phyloP scores from a whole-genome alignment of 2,113 vertebrate genomes.

The Oostethus manadensis region DNA sequence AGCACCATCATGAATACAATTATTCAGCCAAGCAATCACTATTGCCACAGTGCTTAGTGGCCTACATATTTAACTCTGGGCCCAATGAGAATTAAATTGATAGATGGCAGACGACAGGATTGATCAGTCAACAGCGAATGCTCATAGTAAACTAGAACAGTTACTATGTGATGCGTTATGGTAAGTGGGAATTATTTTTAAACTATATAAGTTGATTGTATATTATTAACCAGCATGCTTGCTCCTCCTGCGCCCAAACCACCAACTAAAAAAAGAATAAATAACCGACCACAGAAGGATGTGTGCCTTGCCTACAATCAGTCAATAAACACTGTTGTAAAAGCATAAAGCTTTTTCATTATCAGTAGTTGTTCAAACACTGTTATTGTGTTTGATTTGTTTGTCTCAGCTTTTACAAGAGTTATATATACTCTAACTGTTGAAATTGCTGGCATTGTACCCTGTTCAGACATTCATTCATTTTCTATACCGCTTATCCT shows the following conservation, averaged over 20 bases:
- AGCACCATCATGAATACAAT: conserved; percentile 52
- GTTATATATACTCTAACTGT: neutral
- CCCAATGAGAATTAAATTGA: conserved; percentile 53
- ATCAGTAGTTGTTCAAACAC: conserved; percentile 22
- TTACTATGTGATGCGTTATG: neutral
- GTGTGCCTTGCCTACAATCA: conserved; percentile 5
- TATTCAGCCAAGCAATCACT: conserved; percentile 56
- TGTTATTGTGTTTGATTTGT: conserved; percentile 12
- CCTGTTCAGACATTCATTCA: neutral
- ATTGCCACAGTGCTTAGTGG: conserved; percentile 55
- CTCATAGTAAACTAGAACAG: conserved; percentile 29
- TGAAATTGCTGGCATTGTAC: conserved; percentile 11
- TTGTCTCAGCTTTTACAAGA: conserved; percentile 20
- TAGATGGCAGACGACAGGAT: conserved; percentile 29
- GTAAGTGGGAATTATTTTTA: neutral
- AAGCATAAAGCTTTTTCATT: conserved; percentile 40
- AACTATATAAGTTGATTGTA: neutral
- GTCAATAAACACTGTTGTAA: conserved; percentile 26
- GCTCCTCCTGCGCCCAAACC: conserved; percentile 5
- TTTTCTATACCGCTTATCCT: no score
- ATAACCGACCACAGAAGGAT: conserved; percentile 6
- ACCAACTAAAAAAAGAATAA: conserved; percentile 24
- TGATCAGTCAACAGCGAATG: conserved; percentile 34
- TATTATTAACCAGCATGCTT: neutral
- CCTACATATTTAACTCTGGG: conserved; percentile 52